These are phyloP conservation scores for Leptopilina clavipes DNA, from an alignment of 1,140 invertebrate species.

Conservation along the genomic window DNA sequence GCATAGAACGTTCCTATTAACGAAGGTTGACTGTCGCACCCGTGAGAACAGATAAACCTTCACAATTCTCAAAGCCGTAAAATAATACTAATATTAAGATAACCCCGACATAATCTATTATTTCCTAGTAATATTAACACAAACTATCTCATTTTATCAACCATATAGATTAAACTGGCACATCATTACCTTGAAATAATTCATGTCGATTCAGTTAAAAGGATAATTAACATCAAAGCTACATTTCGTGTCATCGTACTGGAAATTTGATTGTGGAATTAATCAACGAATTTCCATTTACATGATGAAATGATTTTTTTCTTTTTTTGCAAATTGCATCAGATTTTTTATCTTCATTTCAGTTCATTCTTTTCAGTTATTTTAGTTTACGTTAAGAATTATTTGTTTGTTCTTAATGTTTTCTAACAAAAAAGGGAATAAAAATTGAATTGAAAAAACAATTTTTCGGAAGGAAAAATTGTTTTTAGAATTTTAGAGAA, in stretches of 20 bases:
- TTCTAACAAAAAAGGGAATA: too few relatives aligned
- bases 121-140: conserved; percentile 1
- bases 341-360: too few relatives aligned
- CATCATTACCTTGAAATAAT: conserved; percentile 21
- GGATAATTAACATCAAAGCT: not conserved
- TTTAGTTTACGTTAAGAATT: too few relatives aligned
- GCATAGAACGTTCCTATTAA: conserved; percentile 52
- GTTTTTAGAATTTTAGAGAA: too few relatives aligned
- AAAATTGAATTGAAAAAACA: too few relatives aligned
- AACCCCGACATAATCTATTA: conserved; percentile 1
- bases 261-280: not conserved
- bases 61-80: not conserved
- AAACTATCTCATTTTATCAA: not conserved
- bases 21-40: conserved; percentile 50
- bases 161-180: not conserved
- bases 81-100: conserved; percentile 28
- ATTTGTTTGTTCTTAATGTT: too few relatives aligned
- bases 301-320: too few relatives aligned
- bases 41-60: conserved; percentile 36
- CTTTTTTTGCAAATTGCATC: too few relatives aligned
- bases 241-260: not conserved
- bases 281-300: not conserved
- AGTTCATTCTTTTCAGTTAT: too few relatives aligned
- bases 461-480: too few relatives aligned
- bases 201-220: not conserved